Conservation (phyloP, 1,140 invertebrate species). For the Ceratosolen fusciceps region DNA sequence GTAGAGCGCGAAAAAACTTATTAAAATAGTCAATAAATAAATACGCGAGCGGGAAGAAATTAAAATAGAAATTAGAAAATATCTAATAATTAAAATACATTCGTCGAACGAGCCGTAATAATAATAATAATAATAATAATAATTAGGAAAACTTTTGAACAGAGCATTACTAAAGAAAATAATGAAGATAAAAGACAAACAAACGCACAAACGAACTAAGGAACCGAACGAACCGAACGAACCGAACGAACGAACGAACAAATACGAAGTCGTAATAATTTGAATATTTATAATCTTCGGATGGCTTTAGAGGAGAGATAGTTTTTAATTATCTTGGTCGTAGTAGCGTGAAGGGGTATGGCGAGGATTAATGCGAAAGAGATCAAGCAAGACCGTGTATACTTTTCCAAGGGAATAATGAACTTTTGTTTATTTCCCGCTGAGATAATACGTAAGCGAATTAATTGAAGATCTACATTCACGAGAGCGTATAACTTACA, state of each 20-base stretch:
- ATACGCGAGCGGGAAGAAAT: not conserved
- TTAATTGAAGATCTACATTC: slow-evolving; percentile 11
- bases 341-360: too few relatives aligned
- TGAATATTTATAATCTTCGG: too few relatives aligned
- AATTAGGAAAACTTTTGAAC: not conserved
- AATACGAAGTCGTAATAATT: too few relatives aligned
- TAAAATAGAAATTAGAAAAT: not conserved
- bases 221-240: too few relatives aligned
- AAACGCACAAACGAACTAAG: too few relatives aligned
- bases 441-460: not conserved
- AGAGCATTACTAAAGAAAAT: not conserved
- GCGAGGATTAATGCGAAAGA: too few relatives aligned
- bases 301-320: not conserved
- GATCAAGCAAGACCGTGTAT: too few relatives aligned
- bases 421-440: slow-evolving; percentile 7
- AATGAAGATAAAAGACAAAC: too few relatives aligned
- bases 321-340: not conserved
- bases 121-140: not conserved
- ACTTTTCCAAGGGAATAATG: not conserved
- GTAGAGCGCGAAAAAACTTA: too few relatives aligned
- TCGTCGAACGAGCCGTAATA: not conserved
- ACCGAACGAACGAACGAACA: too few relatives aligned
- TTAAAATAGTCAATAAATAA: not conserved
- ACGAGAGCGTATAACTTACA: not conserved
- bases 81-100: not conserved